Evolutionary conservation across 2,113 vertebrate genomes (phyloP).

Genomic region (Limnothrissa miodon): DNA sequence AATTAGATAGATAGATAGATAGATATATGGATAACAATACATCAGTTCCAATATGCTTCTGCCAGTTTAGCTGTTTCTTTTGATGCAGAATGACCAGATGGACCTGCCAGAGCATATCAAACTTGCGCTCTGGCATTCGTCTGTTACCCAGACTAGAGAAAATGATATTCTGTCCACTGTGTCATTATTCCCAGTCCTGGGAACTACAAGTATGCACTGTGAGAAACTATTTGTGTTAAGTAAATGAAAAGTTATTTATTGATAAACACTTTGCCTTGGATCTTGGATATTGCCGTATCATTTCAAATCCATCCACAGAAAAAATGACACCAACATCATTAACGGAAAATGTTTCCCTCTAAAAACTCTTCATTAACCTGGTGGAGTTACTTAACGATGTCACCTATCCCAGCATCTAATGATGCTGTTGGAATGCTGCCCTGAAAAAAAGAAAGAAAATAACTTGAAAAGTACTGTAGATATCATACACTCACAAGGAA

Average conservation of each 20-base stretch:
- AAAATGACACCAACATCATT: neutral
- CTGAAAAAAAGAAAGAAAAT: neutral
- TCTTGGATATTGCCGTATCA: neutral
- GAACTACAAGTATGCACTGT: too few relatives aligned
- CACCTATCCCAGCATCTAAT: neutral
- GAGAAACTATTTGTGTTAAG: too few relatives aligned
- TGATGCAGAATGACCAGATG: too few relatives aligned
- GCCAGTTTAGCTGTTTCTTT: too few relatives aligned
- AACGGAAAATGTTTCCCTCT: neutral
- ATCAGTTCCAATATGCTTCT: neutral
- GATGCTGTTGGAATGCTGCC: neutral
- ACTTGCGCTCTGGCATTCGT: too few relatives aligned
- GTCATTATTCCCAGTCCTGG: too few relatives aligned
- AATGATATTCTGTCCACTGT: too few relatives aligned
- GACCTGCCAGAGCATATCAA: too few relatives aligned
- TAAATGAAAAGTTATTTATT: too few relatives aligned
- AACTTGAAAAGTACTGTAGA: constrained; percentile 6
- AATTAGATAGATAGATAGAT: too few relatives aligned
- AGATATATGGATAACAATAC: too few relatives aligned
- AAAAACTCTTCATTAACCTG: constrained; percentile 1
- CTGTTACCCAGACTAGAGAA: too few relatives aligned
- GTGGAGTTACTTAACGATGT: neutral
- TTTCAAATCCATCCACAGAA: neutral
- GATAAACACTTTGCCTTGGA: neutral
- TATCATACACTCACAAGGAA: constrained; percentile 22